Percentiles rank a stretch among this genome's conserved stretches.
Conservation (phyloP, 2,797 vertebrate species). For the Sparus aurata region DNA sequence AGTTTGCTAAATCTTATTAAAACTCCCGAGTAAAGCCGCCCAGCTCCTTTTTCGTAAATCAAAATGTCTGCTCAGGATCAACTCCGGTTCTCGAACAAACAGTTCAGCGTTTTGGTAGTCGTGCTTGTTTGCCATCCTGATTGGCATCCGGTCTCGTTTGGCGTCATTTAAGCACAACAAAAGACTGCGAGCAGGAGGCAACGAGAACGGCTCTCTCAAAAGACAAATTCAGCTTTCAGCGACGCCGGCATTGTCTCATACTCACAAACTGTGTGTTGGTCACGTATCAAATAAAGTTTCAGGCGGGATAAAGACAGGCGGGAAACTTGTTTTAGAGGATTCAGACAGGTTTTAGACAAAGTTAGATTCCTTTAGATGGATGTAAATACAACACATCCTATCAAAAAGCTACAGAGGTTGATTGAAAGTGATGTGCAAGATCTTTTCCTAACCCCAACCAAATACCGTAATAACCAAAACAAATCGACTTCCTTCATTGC, state of each 20-base stretch:
- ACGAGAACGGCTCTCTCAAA: background rate
- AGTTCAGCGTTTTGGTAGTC: conserved; percentile 7
- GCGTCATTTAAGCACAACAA: conserved; percentile 6
- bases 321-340: background rate
- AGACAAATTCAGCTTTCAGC: background rate
- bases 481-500: no score
- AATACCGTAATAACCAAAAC: no score
- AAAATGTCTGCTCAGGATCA: conserved; percentile 29
- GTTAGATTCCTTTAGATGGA: no score
- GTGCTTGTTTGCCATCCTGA: conserved; percentile 32
- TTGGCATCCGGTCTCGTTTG: conserved; percentile 39
- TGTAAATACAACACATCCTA: no score
- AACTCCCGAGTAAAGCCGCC: background rate
- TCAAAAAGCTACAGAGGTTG: no score
- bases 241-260: background rate
- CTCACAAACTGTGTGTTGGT: background rate
- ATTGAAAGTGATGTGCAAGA: no score
- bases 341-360: background rate
- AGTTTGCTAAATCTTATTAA: conserved; percentile 19
- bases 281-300: background rate
- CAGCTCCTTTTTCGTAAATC: conserved; percentile 17
- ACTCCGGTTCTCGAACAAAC: conserved; percentile 31
- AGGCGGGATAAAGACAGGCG: background rate
- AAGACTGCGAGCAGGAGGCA: conserved; percentile 3
- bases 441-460: no score